These are phyloP conservation scores for Uropsilus gracilis DNA, from an alignment of 2,113 vertebrate species.

Conservation along the genomic window DNA sequence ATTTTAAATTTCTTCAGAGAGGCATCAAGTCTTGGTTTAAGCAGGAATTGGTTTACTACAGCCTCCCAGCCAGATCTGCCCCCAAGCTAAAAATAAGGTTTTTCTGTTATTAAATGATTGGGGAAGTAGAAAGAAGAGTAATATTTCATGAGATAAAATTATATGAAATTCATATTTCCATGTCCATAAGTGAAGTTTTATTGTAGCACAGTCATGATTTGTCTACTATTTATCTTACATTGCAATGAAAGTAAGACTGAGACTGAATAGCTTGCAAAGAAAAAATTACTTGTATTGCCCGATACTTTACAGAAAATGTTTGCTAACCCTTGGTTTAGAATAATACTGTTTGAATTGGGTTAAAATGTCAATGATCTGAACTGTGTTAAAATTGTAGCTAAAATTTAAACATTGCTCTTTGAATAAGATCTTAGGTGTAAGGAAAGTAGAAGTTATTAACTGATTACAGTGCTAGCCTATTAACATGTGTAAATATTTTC, in stretches of 20 bases:
- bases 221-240: not conserved
- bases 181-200: not conserved
- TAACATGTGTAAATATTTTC: conserved; percentile 28
- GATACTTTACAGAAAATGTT: conserved; percentile 7
- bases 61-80: not conserved
- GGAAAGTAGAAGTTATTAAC: conserved; percentile 34
- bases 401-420: conserved; percentile 57
- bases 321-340: conserved; percentile 17
- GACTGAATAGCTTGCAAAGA: not conserved
- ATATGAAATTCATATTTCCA: conserved; percentile 40
- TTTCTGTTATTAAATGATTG: conserved; percentile 39
- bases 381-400: conserved; percentile 34
- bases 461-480: not conserved
- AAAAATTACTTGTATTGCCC: conserved; percentile 26
- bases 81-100: not conserved
- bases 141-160: conserved; percentile 22
- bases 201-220: not conserved
- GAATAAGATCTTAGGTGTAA: not conserved
- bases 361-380: conserved; percentile 12
- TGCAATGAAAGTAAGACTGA: conserved; percentile 4
- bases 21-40: conserved; percentile 47
- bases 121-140: conserved; percentile 21
- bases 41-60: not conserved
- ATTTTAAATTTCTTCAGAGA: conserved; percentile 33
- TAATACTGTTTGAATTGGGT: conserved; percentile 23